These are phyloP conservation scores for Gymnarchus niloticus DNA, from an alignment of 2,113 vertebrate genomes.

Conservation along the genomic window DNA sequence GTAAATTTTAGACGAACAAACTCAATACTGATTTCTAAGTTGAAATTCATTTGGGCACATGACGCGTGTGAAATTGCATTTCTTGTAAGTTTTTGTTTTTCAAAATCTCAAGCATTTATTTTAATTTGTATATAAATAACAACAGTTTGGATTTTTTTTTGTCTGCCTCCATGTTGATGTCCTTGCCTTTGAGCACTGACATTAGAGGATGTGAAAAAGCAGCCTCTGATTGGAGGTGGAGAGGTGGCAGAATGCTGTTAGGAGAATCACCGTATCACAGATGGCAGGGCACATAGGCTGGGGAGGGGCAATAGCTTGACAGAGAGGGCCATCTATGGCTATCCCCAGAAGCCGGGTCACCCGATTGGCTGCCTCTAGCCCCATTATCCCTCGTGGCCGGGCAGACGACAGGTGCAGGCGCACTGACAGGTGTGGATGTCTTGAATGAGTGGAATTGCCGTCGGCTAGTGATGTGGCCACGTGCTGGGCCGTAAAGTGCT, in stretches of 20 bases:
- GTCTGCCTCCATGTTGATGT: neutral
- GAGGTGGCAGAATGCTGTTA: conserved; percentile 18
- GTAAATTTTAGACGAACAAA: conserved; percentile 28
- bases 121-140: no score
- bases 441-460: conserved; percentile 64
- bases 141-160: neutral
- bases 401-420: conserved; percentile 68
- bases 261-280: conserved; percentile 19
- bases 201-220: conserved; percentile 1
- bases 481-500: conserved; percentile 61
- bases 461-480: conserved; percentile 46
- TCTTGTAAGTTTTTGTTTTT: neutral
- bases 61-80: conserved; percentile 27
- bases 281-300: conserved; percentile 29
- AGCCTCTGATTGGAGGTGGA: neutral
- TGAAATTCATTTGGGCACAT: conserved; percentile 33
- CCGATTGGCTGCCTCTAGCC: conserved; percentile 51
- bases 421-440: conserved; percentile 67
- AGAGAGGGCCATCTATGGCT: conserved; percentile 64
- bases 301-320: neutral
- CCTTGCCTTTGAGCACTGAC: neutral
- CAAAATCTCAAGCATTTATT: neutral
- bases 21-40: conserved; percentile 21
- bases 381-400: conserved; percentile 41
- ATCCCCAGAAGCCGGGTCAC: conserved; percentile 41